These are phyloP conservation scores for Prolemur simus DNA, from an alignment of 2,113 vertebrate genomes.

Conservation along the genomic window DNA sequence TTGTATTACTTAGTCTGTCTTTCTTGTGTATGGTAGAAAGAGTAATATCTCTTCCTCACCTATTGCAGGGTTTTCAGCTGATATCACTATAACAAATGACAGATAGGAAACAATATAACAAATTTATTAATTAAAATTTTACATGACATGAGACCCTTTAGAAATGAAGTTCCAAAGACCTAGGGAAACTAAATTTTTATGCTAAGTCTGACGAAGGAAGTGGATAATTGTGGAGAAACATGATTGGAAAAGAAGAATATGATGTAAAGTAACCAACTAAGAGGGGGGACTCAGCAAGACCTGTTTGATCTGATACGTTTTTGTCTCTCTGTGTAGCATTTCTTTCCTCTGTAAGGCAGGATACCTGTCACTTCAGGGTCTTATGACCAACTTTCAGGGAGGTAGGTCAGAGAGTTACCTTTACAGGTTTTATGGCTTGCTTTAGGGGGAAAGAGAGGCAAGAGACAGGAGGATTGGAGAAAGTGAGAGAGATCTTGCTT, in stretches of 20 bases:
- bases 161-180: neutral
- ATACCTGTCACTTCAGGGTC: neutral
- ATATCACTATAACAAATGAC: neutral
- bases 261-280: neutral
- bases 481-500: neutral
- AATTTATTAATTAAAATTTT: neutral
- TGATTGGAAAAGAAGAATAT: neutral
- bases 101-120: neutral
- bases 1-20: neutral
- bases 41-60: neutral
- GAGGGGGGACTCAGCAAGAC: too few relatives aligned
- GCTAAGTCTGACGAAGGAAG: neutral
- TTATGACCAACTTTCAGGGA: neutral
- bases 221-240: neutral
- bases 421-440: neutral
- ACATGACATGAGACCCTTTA: neutral
- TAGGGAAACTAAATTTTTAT: neutral
- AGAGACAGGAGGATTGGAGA: neutral
- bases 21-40: neutral
- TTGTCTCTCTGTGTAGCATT: neutral
- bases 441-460: too few relatives aligned
- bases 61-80: neutral
- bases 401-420: neutral
- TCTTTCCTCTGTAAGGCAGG: neutral
- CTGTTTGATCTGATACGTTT: neutral